Conservation (phyloP, 2,888 invertebrate genomes). For the Phortica magna region DNA sequence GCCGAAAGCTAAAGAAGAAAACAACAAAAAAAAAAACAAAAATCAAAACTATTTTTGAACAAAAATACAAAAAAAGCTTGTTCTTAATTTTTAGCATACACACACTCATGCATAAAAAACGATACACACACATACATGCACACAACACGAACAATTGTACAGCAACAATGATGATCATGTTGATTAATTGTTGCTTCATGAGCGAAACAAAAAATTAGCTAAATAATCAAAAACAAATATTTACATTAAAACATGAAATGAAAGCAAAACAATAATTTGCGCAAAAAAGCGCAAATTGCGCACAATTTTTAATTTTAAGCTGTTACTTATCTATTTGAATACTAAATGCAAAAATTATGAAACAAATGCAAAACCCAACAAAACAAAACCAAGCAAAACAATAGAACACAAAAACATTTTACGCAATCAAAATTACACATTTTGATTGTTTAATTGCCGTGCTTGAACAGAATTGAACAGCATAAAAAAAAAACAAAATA, state of each 20-base stretch:
- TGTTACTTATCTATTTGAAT: conserved; percentile 70
- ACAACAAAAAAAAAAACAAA: conserved; percentile 18
- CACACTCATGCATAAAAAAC: background rate
- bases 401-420: conserved; percentile 10
- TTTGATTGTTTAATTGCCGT: conserved; percentile 9
- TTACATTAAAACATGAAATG: background rate
- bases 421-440: conserved; percentile 3
- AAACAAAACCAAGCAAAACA: conserved; percentile 44
- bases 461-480: background rate
- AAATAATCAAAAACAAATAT: conserved; percentile 13
- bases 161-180: background rate
- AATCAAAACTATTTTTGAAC: conserved; percentile 10
- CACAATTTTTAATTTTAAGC: conserved; percentile 47
- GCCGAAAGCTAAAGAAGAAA: conserved; percentile 40
- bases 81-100: conserved; percentile 20
- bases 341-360: conserved; percentile 38
- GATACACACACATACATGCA: background rate
- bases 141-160: background rate
- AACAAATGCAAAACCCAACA: conserved; percentile 12
- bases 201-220: background rate
- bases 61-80: conserved; percentile 44
- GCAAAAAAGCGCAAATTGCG: conserved; percentile 22
- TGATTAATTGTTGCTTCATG: conserved; percentile 9
- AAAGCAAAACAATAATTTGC: background rate
- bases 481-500: conserved; percentile 34